A percentile compares a stretch with the other conserved stretches of the same genome.
phyloP scores from a whole-genome alignment of 2,113 vertebrate genomes.

The Dolichallabes microphthalmus region DNA sequence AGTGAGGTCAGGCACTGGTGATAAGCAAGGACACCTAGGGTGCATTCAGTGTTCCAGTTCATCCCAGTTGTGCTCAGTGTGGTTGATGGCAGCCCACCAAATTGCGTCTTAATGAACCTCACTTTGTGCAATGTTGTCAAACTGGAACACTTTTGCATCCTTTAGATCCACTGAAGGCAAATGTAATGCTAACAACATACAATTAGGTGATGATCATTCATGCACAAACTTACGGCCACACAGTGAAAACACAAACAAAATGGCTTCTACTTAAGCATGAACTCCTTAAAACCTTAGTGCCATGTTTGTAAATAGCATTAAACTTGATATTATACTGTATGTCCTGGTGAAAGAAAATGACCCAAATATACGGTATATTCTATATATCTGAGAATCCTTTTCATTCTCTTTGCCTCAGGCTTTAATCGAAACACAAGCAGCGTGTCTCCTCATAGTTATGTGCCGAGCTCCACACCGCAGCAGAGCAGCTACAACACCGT shows the following conservation, averaged over 20 bases:
- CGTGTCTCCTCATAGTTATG: constrained; percentile 94
- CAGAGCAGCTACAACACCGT: constrained; percentile 95
- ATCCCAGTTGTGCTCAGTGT: not conserved
- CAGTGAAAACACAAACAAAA: not conserved
- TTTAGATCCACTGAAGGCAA: not conserved
- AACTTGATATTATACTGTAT: not conserved
- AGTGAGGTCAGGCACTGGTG: not conserved
- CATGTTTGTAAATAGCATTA: not conserved
- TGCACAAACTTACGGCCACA: not conserved
- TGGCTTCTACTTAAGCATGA: not conserved
- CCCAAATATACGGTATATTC: not conserved
- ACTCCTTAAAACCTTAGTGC: not conserved
- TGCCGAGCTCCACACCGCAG: constrained; percentile 95
- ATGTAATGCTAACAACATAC: not conserved
- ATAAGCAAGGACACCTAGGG: not conserved
- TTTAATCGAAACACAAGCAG: constrained; percentile 97
- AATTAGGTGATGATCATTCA: not conserved
- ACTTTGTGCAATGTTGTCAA: not conserved
- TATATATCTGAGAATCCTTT: not conserved
- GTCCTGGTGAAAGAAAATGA: not conserved
- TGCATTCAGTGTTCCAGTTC: not conserved
- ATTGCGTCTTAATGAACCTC: not conserved
- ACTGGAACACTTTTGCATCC: not conserved
- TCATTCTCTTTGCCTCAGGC: constrained; percentile 68
- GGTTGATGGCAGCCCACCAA: not conserved